A percentile compares a stretch with the other conserved stretches of the same genome.
Evolutionary conservation across 2,797 vertebrate species (phyloP).

Genomic region (Rallus crepitans): DNA sequence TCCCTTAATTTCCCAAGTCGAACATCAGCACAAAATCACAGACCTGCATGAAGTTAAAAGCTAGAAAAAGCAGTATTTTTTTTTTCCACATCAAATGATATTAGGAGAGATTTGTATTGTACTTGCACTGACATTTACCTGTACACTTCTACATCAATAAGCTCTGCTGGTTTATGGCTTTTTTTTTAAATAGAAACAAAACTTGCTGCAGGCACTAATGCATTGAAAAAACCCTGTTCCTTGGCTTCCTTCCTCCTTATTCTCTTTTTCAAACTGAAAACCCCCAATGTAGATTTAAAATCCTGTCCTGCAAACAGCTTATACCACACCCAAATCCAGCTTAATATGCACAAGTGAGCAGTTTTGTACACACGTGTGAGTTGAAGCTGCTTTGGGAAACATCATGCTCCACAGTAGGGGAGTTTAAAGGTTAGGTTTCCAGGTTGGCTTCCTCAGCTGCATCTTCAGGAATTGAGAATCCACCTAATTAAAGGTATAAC

Average conservation of each 20-base stretch:
- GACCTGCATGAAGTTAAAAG: conserved; percentile 1
- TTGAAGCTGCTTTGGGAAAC: neutral
- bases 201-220: neutral
- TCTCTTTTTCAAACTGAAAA: neutral
- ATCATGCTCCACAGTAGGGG: neutral
- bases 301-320: neutral
- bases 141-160: conserved; percentile 32
- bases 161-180: neutral
- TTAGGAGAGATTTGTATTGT: conserved; percentile 26
- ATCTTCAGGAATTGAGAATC: neutral
- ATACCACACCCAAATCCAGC: neutral
- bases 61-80: conserved; percentile 1
- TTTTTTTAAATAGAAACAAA: conserved; percentile 15
- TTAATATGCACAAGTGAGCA: neutral
- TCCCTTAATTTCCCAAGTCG: conserved; percentile 1
- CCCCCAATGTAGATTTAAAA: neutral
- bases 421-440: neutral
- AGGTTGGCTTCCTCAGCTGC: neutral
- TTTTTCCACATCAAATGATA: neutral
- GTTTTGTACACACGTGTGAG: neutral
- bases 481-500: neutral
- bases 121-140: conserved; percentile 60
- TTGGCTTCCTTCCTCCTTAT: neutral
- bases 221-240: neutral
- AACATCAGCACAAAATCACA: neutral